phyloP scores from a whole-genome alignment of 1,140 invertebrate species.

The Dendrolimus punctatus region DNA sequence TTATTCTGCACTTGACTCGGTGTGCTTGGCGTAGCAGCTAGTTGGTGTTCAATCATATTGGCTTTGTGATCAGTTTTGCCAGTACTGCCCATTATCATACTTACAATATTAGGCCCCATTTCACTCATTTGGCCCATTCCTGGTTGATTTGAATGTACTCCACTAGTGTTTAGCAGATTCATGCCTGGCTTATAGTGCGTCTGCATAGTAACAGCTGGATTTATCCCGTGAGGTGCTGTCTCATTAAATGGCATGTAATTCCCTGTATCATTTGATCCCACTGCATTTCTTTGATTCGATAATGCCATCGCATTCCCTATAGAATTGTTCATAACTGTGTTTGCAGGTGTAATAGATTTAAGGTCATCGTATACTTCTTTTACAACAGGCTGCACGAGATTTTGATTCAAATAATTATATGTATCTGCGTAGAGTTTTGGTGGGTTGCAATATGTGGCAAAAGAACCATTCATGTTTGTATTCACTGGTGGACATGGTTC shows the following conservation, averaged over 20 bases:
- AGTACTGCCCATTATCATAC: slow-evolving; percentile 29
- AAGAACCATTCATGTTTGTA: slow-evolving; percentile 13
- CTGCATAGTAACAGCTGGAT: too few species aligned
- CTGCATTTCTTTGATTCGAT: background rate
- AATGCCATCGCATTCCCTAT: slow-evolving; percentile 34
- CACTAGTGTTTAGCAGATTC: too few species aligned
- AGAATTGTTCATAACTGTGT: slow-evolving; percentile 44
- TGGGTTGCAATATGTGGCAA: slow-evolving; percentile 45
- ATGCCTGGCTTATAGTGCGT: too few species aligned
- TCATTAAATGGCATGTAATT: too few species aligned
- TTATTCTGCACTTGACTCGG: too few species aligned
- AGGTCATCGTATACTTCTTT: slow-evolving; percentile 58
- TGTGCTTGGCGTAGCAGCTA: too few species aligned
- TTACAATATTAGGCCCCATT: slow-evolving; percentile 43
- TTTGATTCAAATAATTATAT: slow-evolving; percentile 46
- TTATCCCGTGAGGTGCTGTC: too few species aligned
- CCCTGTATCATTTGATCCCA: too few species aligned
- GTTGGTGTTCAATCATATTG: background rate
- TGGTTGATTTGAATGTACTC: slow-evolving; percentile 3
- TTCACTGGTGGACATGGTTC: slow-evolving; percentile 13
- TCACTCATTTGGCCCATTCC: slow-evolving; percentile 20
- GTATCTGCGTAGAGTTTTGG: slow-evolving; percentile 47
- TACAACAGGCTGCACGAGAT: slow-evolving; percentile 51
- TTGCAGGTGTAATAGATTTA: slow-evolving; percentile 40
- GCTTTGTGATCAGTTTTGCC: background rate